phyloP scores from a whole-genome alignment of 2,888 invertebrate genomes.

The Scrobipalpa atriplicella region DNA sequence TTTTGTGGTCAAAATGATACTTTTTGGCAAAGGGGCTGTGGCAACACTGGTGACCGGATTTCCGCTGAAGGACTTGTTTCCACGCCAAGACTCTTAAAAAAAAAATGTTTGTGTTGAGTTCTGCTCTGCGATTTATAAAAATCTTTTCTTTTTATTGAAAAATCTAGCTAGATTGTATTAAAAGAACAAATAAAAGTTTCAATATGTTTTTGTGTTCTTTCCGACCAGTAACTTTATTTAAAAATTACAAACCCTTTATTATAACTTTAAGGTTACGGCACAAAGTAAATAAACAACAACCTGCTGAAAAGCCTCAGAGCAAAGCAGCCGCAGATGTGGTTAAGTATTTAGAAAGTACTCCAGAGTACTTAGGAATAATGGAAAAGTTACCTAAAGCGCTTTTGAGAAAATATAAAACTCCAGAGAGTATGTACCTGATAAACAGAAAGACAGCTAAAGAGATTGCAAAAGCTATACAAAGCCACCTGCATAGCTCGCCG shows the following conservation, averaged over 20 bases:
- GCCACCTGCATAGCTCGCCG: constrained; percentile 55
- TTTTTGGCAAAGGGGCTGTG: too few species aligned
- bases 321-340: constrained; percentile 62
- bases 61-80: too few species aligned
- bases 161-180: too few species aligned
- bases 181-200: too few species aligned
- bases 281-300: constrained; percentile 51
- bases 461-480: constrained; percentile 61
- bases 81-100: too few species aligned
- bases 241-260: neutral
- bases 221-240: neutral
- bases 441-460: constrained; percentile 65
- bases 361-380: constrained; percentile 57
- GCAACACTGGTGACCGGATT: too few species aligned
- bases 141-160: too few species aligned
- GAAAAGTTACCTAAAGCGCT: constrained; percentile 63
- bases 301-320: constrained; percentile 49
- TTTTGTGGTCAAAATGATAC: too few species aligned
- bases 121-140: too few species aligned
- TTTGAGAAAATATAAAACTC: constrained; percentile 65
- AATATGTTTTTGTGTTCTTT: constrained; percentile 31
- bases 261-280: constrained; percentile 51
- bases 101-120: too few species aligned
- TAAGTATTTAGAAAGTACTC: constrained; percentile 58
- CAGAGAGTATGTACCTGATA: constrained; percentile 71